These are phyloP conservation scores for Oxyteleia sp. DNA, from an alignment of 2,888 invertebrate genomes.

Conservation along the genomic window DNA sequence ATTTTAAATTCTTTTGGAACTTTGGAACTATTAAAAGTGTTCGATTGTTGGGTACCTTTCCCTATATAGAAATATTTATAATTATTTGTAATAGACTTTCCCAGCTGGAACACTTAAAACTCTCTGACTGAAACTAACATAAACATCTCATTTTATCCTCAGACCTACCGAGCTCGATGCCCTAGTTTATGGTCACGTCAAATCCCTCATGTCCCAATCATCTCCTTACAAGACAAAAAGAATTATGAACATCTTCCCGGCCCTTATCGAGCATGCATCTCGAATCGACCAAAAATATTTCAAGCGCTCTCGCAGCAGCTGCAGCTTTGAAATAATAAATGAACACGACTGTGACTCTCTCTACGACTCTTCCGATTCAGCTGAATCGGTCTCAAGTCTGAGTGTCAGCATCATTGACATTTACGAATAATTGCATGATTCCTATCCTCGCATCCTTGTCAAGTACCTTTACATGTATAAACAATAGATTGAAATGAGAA, in stretches of 20 bases:
- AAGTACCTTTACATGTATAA: too few species aligned
- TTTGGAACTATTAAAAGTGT: too few species aligned
- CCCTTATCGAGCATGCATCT: conserved; percentile 85
- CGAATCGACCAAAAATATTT: conserved; percentile 77
- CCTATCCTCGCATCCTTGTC: too few species aligned
- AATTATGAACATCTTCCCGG: conserved; percentile 87
- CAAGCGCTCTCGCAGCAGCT: conserved; percentile 43
- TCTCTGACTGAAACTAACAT: too few species aligned
- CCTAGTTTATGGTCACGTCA: conserved; percentile 91
- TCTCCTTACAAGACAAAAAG: conserved; percentile 81
- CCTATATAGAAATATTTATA: too few species aligned
- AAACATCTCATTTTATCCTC: not conserved
- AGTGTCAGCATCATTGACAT: conserved; percentile 26
- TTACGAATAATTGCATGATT: conserved; percentile 14
- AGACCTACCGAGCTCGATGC: conserved; percentile 94
- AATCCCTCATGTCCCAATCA: conserved; percentile 86
- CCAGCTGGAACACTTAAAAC: too few species aligned
- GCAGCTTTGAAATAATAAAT: conserved; percentile 77
- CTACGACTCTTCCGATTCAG: conserved; percentile 75
- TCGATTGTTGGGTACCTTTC: too few species aligned
- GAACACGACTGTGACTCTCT: conserved; percentile 78
- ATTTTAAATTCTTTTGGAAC: too few species aligned
- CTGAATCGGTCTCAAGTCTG: conserved; percentile 73
- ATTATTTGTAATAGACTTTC: too few species aligned
- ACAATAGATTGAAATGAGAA: too few species aligned